phyloP scores from a whole-genome alignment of 2,113 vertebrate species.

The Nipponia nippon region DNA sequence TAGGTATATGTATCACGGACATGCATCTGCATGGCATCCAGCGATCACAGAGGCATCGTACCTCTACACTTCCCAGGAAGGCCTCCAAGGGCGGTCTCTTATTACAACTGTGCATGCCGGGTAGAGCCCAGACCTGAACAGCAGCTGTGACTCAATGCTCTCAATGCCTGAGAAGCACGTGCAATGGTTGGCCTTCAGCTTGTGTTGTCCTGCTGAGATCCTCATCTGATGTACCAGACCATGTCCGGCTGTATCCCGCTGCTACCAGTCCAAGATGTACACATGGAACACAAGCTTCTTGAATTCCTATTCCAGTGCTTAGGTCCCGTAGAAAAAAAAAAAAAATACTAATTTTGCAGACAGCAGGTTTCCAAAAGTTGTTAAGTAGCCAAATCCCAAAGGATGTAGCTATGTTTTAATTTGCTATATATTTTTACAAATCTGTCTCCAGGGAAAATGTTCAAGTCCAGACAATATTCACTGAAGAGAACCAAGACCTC shows the following conservation, averaged over 20 bases:
- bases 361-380: not conserved
- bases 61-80: not conserved
- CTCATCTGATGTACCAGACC: not conserved
- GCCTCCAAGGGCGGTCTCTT: not conserved
- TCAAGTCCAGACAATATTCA: not conserved
- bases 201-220: not conserved
- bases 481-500: not conserved
- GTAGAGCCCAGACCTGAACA: not conserved
- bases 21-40: not conserved
- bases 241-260: not conserved
- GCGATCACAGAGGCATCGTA: not conserved
- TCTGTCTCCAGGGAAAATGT: not conserved
- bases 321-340: not conserved
- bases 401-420: not conserved
- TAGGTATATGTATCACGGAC: rapidly evolving
- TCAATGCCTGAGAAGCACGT: rapidly evolving
- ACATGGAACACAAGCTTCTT: not conserved
- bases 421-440: not conserved
- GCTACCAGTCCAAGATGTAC: not conserved
- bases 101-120: not conserved
- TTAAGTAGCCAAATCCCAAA: not conserved
- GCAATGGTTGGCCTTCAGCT: not conserved
- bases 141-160: not conserved
- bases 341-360: not conserved
- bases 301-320: not conserved